Base-by-base conservation (phyloP, 1,140 invertebrate species). In the Diorhabda elongata region DNA sequence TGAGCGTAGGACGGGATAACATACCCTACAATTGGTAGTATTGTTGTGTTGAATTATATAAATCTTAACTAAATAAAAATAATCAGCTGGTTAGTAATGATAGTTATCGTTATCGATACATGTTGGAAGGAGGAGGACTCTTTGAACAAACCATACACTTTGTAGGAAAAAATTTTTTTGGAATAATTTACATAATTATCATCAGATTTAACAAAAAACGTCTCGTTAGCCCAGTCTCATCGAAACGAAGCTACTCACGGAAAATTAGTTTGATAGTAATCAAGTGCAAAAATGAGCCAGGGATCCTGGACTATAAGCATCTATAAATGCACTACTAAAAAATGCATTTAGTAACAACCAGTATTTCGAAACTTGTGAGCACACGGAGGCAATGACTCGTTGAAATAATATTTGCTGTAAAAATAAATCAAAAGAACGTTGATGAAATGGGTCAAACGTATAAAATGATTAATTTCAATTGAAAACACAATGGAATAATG, bases 121-220 rank as follows among this genome's bases (percentile, higher is more conserved):
- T 26, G 26, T 26, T 26, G 26, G 26, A 26, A 26, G 26, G 1
- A 26, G 26, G 26, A 1, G 26, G 26, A 26, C 26, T 26, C 26
- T 42, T 62, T 43, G 61, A 62, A n/a, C 61, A 62, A 62, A 62
- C 43, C 61, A 42, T 42, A 43, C 42, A 64, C 41, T 64, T 64
- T 56, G 62, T 64, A 64, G 62, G 62, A 64, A 43, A 47, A 64
- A 64, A 47, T 47, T 64, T 64, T 52, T 64, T 64, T 64, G 11
- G 62, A 26, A 5, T 64, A 52, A 52, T 64, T 64, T 56, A 52
- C 44, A 52, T 64, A 47, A 64, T 47, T 44, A 44, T 52, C n/a
- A 8, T 7, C 11, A 44, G 11, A 47, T 47, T 64, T 44, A 47
- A 45, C n/a, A 64, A 47, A 47, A 64, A 64, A 64, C 26, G 26